Evolutionary conservation across 2,113 vertebrate genomes (phyloP), one percentile per base, ranked within the genome.

Genomic region (Dicerorhinus sumatrensis): DNA sequence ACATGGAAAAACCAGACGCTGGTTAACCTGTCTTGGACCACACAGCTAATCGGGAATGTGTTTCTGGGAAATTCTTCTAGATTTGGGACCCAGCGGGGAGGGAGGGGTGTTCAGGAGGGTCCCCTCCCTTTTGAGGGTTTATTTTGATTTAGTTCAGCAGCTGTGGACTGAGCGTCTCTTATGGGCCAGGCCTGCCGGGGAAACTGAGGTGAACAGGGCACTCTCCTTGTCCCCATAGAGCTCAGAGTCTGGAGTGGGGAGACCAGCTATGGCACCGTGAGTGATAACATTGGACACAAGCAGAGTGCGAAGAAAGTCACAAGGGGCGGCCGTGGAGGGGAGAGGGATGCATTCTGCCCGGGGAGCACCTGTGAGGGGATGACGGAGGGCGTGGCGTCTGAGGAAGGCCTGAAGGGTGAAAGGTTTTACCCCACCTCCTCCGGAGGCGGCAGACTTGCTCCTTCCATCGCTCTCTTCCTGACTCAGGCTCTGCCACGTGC

Each of bases 291-390:
- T 14, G 56, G 81, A 11, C 23, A 39, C 2, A 39, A 63, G 60
- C 13, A 33, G 42, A 48, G 25, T 12, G 27, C 11, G 18, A 2
- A 56, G 48, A 23, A 36, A 46, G 20, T 7, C 1, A 0, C 31
- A 6, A 8, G 6, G 29, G 6, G 3, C 2, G 16, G 8, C 33
- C 0, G 20, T 1, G 36, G 11, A 1, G 56, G 62, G 46, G 46
- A 51, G 65, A 79, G 25, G 33, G 39, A 16, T 25, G 20, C 5
- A 23, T 80, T 51, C 62, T 36, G 42, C 14, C 11, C 0, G 33
- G 36, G 29, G 39, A 62, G 42, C 48, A 31, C 1, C 75, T 18
- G 31, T 48, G 63, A 72, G 13, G 23, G 16, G 1, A 1, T 9
- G 0, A 2, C n/a, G 20, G 89, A 51, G 63, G 36, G 10, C 0